Percentiles rank a stretch among this genome's conserved stretches.
Evolutionary conservation across 1,140 invertebrate species (phyloP).

Genomic region (Saccostrea glomerata): DNA sequence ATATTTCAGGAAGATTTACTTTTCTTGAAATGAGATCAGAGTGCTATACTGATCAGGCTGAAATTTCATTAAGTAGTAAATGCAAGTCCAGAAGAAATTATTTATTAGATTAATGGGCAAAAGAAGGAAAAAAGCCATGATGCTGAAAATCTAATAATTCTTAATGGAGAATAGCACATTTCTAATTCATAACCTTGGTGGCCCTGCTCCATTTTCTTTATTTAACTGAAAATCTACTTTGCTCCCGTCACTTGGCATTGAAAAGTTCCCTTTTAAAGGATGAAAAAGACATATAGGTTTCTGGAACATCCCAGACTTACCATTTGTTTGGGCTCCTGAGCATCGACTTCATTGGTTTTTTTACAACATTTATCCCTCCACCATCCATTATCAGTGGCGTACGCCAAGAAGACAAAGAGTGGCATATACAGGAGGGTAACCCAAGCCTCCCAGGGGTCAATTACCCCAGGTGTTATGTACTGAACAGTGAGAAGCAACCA

Average conservation of each 20-base stretch:
- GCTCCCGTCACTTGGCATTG: not conserved
- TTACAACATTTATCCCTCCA: slow-evolving; percentile 60
- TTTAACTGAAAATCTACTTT: not conserved
- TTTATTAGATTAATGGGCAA: slow-evolving; percentile 1
- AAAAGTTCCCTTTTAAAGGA: not conserved
- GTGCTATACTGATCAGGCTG: no score
- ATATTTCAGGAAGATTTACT: not conserved
- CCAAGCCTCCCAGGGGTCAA: slow-evolving; percentile 82
- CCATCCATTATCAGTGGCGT: slow-evolving; percentile 72
- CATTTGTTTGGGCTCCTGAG: slow-evolving; percentile 6
- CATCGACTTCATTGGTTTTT: slow-evolving; percentile 33
- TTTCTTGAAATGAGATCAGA: not conserved
- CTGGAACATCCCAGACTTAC: not conserved
- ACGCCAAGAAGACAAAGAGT: slow-evolving; percentile 77
- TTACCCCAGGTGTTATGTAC: slow-evolving; percentile 67
- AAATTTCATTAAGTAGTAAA: not conserved
- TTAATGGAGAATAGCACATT: not conserved
- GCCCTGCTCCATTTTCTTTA: not conserved
- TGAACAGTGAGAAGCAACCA: slow-evolving; percentile 77
- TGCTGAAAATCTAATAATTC: slow-evolving; percentile 3
- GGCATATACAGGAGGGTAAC: slow-evolving; percentile 83
- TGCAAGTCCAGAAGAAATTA: not conserved
- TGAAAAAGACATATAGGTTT: no score
- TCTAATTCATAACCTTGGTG: not conserved
- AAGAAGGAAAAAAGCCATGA: not conserved